Base-by-base conservation (phyloP, 2,797 vertebrate genomes). In the Siniperca obscura region DNA sequence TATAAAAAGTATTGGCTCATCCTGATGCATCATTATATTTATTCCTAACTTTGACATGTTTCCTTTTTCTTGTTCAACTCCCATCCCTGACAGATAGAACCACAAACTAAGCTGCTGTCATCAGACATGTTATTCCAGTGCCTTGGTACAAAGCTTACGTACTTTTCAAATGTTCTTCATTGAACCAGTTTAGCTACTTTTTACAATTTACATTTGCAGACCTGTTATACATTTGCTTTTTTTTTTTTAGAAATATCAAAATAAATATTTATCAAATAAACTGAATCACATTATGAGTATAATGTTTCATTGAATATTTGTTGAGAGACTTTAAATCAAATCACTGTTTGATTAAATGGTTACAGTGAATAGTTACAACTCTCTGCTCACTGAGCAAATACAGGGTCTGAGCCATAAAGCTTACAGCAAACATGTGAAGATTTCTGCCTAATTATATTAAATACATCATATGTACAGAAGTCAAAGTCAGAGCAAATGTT, bases 391-490 rank as follows among this genome's bases (percentile, higher is more conserved):
- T 75, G 40, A 60, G 60, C 66, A 80, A 77, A 83, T 50, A 70
- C 71, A 36, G 11, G 8, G 16, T 69, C 13, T 7, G 8, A 55
- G 38, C 60, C 62, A 30, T 40, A 25, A 56, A 74, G 71, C 17
- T 3, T 42, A 46, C 66, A 38, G 38, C 71, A 70, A 77, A 76
- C 67, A 78, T 84, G 70, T 79, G 52, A 67, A 36, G 21, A 83
- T 55, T 55, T 42, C 46, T 44, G 50, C 27, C 7, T 80, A 34
- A 81, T 82, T 55, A 55, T 71, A 66, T 70, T 55, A 74, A 78
- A 72, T 10, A 62, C 14, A 79, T 74, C 34, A 44, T 34, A 77
- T 25, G 48, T 25, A 56, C 40, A 71, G 55, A 44, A 52, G 74
- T 52, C 62, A 36, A 12, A 46, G 6, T 30, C 40, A 46, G 60